Evolutionary conservation across 2,113 vertebrate species (phyloP).

Genomic region (Vulpes lagopus): DNA sequence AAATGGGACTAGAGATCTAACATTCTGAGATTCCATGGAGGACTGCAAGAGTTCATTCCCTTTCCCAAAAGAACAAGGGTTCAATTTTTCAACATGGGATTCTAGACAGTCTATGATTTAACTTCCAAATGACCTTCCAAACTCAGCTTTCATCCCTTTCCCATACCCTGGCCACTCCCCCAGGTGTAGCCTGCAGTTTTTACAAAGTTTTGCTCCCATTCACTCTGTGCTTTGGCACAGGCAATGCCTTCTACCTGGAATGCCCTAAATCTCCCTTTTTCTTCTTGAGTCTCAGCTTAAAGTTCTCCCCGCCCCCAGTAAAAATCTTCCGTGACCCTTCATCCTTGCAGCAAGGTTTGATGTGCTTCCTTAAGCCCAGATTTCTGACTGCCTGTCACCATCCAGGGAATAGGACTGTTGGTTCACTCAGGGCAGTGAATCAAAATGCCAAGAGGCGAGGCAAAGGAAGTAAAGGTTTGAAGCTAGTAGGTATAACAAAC

Average conservation of each 20-base stretch:
- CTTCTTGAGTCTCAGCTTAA: constrained; percentile 33
- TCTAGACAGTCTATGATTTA: constrained; percentile 23
- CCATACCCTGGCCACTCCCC: neutral
- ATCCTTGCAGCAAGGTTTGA: neutral
- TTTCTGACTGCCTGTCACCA: neutral
- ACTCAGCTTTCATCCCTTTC: neutral
- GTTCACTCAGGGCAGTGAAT: neutral
- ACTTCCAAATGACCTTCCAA: neutral
- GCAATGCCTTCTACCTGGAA: constrained; percentile 17
- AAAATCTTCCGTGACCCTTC: neutral
- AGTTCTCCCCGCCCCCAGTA: neutral
- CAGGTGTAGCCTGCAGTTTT: neutral
- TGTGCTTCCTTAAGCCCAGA: neutral
- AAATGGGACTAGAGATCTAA: constrained; percentile 45
- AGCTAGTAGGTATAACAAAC: neutral
- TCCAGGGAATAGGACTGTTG: neutral
- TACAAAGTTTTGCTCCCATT: neutral
- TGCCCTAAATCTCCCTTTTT: neutral
- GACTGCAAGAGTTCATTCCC: neutral
- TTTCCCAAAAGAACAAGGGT: neutral
- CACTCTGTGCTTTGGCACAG: neutral
- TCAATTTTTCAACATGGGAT: constrained; percentile 24
- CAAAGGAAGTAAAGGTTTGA: constrained; percentile 15
- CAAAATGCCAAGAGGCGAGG: neutral
- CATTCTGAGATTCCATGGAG: neutral